Evolutionary conservation across 2,888 invertebrate genomes (phyloP), one percentile per base, ranked within the genome.

Genomic region (Deilephila porcellus): DNA sequence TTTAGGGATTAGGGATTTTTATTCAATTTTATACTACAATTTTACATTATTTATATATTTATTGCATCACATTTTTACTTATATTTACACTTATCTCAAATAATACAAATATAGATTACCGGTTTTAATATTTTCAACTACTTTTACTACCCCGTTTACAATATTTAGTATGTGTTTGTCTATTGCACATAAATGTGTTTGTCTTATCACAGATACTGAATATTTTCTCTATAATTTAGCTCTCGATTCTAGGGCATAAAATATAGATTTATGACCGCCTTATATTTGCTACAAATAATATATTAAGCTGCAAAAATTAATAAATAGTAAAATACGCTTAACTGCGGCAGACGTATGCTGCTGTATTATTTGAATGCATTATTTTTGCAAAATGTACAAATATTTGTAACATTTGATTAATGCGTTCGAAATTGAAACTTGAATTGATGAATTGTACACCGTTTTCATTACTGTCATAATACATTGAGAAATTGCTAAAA

Each of bases 401-500:
- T 34, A 11, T 17, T 63, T 20, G 20, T 67, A 52, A 19, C 17
- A 63, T 37, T 52, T 67, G 14, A 52, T 2, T 52, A 45, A 7
- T 56, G 20, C 14, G 14, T 45, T 64, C 45, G 14, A 52, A 67
- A 25, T 67, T 67, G 17, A 4, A 25, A 67, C 4, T 64, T 37
- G 37, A 25, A 29, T 67, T 45, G 14, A 20, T 8, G 0, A 17
- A 67, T 17, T 67, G 45, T 67, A 67, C 6, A 45, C 45, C 45
- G 60, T 71, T 60, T 71, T 71, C 71, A 71, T 71, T 73, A 67
- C 71, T 67, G 67, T 67, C 45, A 11, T n/a, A 63, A 37, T 14
- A 8, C 11, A 20, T 29, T 37, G 25, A 64, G 45, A 45, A 25
- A 67, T 62, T 63, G 20, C 34, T 74, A 78, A 83, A 83, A 90